A percentile compares a stretch with the other conserved stretches of the same genome.
Evolutionary conservation across 2,888 invertebrate species (phyloP).

Genomic region (Tipula unca): DNA sequence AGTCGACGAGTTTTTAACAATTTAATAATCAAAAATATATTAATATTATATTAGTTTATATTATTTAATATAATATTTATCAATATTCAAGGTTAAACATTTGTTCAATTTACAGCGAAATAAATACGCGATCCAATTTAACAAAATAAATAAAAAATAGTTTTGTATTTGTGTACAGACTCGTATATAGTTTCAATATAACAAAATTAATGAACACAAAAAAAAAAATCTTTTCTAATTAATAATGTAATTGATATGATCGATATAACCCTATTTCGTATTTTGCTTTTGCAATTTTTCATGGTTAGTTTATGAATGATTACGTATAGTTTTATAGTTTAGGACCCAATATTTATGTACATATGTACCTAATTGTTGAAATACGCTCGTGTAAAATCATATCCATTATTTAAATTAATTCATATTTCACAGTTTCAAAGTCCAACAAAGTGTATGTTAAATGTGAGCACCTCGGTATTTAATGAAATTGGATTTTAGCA

Average conservation of each 20-base stretch:
- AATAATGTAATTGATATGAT: slow-evolving; percentile 2
- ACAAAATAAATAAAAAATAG: not conserved
- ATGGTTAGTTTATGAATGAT: not conserved
- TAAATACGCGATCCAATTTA: not conserved
- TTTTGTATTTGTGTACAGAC: not conserved
- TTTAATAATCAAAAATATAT: not conserved
- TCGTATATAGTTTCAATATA: not conserved
- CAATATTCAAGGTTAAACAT: not conserved
- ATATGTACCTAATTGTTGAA: not conserved
- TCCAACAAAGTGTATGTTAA: not conserved
- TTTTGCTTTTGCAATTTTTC: not conserved
- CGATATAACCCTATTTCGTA: not conserved
- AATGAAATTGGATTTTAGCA: not conserved
- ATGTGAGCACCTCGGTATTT: not conserved
- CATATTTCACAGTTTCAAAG: not conserved
- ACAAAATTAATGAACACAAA: not conserved
- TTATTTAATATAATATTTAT: not conserved
- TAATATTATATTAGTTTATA: not conserved
- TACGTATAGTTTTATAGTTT: not conserved
- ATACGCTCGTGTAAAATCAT: not conserved
- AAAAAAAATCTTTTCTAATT: not conserved
- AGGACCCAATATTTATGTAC: not conserved
- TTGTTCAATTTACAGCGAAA: not conserved
- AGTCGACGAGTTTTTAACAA: not conserved
- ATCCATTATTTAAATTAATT: not conserved